Evolutionary conservation across 2,888 invertebrate genomes (phyloP), one percentile per base, ranked within the genome.

Genomic region (Stenolophus ochropezus): DNA sequence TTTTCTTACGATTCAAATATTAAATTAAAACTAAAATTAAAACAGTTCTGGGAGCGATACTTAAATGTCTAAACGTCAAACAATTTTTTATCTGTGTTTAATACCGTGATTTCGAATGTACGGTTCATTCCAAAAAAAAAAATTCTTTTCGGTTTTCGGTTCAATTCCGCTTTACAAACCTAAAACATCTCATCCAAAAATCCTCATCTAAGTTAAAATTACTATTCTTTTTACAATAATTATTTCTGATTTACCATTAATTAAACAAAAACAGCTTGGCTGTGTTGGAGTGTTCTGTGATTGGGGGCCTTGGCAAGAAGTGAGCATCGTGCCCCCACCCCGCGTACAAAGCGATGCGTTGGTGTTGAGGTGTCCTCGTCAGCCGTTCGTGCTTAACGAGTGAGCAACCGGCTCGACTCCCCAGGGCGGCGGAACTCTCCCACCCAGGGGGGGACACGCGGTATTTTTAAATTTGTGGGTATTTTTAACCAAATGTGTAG

Each of bases 331-430:
- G 6, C 33, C 33, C 33, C 33, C 6, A 6, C 33, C 11, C 25
- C 53, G 27, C 53, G 25, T 8, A 75, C 75, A 75, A 75, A 51
- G 75, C 27, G 51, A 18, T 47, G 73, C 25, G 51, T 69, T 21
- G 73, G 42, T 71, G 71, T 71, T 80, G 53, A 80, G 80, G 80
- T 58, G 33, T 73, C 80, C 73, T 80, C 71, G 82, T 82, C 82
- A 82, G 82, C 82, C 82, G 82, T 47, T 82, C 82, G 82, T 82
- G 82, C 82, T 82, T 80, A 82, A 82, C 76, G 76, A 82, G 80
- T 80, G 82, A 82, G 80, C 75, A 75, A 53, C 21, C 65, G 18
- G 18, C 65, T 4, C 65, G 27, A 16, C 25, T n/a, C 11, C 58
- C 23, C 58, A n/a, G n/a, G 8, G 23, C 58, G 27, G 11, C 61